A percentile compares a stretch with the other conserved stretches of the same genome.
These are phyloP conservation scores for Epinotia nisella DNA, from an alignment of 2,888 invertebrate genomes.

Conservation along the genomic window DNA sequence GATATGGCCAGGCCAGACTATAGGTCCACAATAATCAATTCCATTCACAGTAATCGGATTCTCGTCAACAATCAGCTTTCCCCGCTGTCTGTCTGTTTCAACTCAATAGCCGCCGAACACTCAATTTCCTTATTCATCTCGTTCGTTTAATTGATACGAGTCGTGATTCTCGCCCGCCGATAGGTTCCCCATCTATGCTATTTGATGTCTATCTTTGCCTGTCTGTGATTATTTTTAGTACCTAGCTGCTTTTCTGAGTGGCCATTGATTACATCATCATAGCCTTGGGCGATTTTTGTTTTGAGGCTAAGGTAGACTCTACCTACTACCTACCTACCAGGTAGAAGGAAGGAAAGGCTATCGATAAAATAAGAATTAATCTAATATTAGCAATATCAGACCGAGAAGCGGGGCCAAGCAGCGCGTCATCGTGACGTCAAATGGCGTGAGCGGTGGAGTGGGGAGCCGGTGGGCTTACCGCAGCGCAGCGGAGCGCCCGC, in stretches of 20 bases:
- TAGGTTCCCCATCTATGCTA: background rate
- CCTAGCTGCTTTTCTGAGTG: background rate
- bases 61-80: conserved; percentile 21
- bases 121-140: conserved; percentile 39
- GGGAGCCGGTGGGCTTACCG: too few relatives aligned
- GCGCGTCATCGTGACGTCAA: too few relatives aligned
- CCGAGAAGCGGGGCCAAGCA: too few relatives aligned
- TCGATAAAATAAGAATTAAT: too few relatives aligned
- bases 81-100: conserved; percentile 7
- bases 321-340: too few relatives aligned
- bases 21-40: background rate
- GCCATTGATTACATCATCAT: background rate
- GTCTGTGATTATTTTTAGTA: background rate
- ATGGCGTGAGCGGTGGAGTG: too few relatives aligned
- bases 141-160: conserved; percentile 25
- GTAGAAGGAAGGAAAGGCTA: too few relatives aligned
- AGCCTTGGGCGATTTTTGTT: too few relatives aligned
- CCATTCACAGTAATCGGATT: conserved; percentile 6
- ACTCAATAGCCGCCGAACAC: conserved; percentile 35
- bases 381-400: too few relatives aligned
- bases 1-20: too few relatives aligned
- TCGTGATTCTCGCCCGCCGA: conserved; percentile 3
- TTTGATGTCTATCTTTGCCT: background rate
- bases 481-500: too few relatives aligned
- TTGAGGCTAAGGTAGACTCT: too few relatives aligned